phyloP scores from a whole-genome alignment of 1,140 invertebrate species.

The Dreissena polymorpha region DNA sequence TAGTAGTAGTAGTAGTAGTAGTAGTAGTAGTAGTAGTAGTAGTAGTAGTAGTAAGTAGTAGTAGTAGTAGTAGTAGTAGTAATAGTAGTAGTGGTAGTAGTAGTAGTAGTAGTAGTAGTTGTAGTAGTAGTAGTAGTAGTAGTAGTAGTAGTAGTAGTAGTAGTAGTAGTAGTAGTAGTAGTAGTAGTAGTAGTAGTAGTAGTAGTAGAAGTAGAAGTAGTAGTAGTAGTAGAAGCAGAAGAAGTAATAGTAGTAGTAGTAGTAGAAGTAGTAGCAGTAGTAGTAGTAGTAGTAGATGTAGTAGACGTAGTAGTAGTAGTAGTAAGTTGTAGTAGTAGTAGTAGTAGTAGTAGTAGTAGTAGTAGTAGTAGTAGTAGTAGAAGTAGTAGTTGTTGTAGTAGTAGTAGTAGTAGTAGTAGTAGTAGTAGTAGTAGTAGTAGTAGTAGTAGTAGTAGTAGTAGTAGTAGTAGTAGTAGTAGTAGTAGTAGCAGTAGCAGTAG shows the following conservation, averaged over 20 bases:
- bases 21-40: constrained; percentile 12
- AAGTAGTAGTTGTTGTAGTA: constrained; percentile 56
- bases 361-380: constrained; percentile 59
- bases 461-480: constrained; percentile 52
- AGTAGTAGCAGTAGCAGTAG: constrained; percentile 39
- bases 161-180: constrained; percentile 24
- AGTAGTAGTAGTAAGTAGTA: too few relatives aligned
- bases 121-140: constrained; percentile 16
- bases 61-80: constrained; percentile 1
- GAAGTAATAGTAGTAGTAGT: too few relatives aligned
- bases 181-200: constrained; percentile 13
- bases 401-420: constrained; percentile 58
- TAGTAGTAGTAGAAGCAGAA: too few relatives aligned
- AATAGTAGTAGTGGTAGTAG: constrained; percentile 7
- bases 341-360: constrained; percentile 57
- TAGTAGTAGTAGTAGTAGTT: constrained; percentile 13
- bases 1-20: constrained; percentile 31
- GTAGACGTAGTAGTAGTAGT: too few relatives aligned
- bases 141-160: neutral
- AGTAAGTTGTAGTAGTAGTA: too few relatives aligned
- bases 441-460: constrained; percentile 57
- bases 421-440: constrained; percentile 56
- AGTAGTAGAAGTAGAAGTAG: constrained; percentile 33
- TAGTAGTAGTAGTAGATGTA: too few relatives aligned
- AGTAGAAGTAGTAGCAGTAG: too few relatives aligned